Evolutionary conservation across 2,797 vertebrate genomes (phyloP).

Genomic region (Apogon talboti): DNA sequence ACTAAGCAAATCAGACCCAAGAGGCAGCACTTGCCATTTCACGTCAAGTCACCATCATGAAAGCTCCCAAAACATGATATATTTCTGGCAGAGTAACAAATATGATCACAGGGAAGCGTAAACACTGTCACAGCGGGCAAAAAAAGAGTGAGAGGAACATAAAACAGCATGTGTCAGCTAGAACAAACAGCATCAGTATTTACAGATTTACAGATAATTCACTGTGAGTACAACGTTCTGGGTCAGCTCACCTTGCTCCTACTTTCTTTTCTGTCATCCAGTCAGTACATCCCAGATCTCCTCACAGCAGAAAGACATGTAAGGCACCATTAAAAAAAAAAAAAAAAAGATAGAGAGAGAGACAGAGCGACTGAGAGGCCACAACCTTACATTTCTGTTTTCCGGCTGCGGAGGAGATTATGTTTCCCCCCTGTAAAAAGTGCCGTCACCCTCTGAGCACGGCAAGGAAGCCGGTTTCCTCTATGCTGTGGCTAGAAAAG

Average conservation of each 20-base stretch:
- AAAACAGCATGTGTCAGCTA: constrained; percentile 42
- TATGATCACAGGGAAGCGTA: constrained; percentile 5
- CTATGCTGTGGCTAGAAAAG: constrained; percentile 47
- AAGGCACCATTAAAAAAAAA: constrained; percentile 50
- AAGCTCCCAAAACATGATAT: constrained; percentile 29
- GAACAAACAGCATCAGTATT: background rate
- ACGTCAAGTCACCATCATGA: constrained; percentile 15
- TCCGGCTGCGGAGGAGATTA: constrained; percentile 45
- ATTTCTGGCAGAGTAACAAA: background rate
- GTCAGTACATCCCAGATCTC: constrained; percentile 62
- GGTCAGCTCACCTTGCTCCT: constrained; percentile 65
- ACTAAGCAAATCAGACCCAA: constrained; percentile 17
- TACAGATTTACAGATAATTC: background rate
- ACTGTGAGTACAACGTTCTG: background rate
- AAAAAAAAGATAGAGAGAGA: constrained; percentile 2
- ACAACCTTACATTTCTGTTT: constrained; percentile 64
- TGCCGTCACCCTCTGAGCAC: constrained; percentile 48
- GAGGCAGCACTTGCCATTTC: constrained; percentile 5
- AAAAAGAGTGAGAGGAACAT: constrained; percentile 5
- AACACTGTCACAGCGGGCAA: constrained; percentile 5
- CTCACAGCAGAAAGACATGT: constrained; percentile 47
- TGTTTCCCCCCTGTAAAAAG: constrained; percentile 29
- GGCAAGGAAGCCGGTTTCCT: constrained; percentile 70
- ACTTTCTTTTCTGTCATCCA: constrained; percentile 72
- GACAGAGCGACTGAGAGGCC: constrained; percentile 30